These are phyloP conservation scores for Euphydryas editha DNA, from an alignment of 2,888 invertebrate genomes.

Conservation along the genomic window DNA sequence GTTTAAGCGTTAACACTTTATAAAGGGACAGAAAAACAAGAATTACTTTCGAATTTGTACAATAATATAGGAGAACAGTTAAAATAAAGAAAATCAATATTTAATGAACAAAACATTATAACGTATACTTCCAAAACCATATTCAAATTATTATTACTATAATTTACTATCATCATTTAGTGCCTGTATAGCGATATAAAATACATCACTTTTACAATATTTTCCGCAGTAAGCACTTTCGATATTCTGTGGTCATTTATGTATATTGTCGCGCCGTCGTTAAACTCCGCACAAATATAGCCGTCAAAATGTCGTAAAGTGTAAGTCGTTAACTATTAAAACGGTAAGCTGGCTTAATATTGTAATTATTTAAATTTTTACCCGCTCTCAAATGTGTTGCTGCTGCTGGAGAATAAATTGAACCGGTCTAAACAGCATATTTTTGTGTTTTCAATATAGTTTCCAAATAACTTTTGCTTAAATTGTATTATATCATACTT, in stretches of 20 bases:
- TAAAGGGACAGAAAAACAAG: background rate
- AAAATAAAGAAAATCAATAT: no score
- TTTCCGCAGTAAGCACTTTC: constrained; percentile 3
- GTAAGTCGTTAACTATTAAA: constrained; percentile 35
- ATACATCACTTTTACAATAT: background rate
- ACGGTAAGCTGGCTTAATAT: constrained; percentile 33
- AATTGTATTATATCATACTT: background rate
- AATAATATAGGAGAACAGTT: no score
- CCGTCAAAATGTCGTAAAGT: constrained; percentile 40
- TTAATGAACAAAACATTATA: no score
- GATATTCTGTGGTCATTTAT: constrained; percentile 23
- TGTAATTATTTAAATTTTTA: constrained; percentile 34
- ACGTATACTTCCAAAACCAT: background rate
- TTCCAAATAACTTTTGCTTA: background rate
- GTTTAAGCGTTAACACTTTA: background rate
- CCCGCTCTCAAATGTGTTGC: constrained; percentile 10
- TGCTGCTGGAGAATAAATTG: constrained; percentile 22
- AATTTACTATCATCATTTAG: no score
- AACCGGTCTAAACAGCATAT: constrained; percentile 19
- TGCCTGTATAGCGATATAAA: background rate
- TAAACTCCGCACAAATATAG: constrained; percentile 48
- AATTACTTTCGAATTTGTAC: background rate
- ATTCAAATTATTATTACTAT: background rate
- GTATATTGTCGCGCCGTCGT: constrained; percentile 34
- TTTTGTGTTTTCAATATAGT: background rate